A percentile compares a stretch with the other conserved stretches of the same genome.
phyloP scores from a whole-genome alignment of 2,888 invertebrate species.

The Athrips mouffetella region DNA sequence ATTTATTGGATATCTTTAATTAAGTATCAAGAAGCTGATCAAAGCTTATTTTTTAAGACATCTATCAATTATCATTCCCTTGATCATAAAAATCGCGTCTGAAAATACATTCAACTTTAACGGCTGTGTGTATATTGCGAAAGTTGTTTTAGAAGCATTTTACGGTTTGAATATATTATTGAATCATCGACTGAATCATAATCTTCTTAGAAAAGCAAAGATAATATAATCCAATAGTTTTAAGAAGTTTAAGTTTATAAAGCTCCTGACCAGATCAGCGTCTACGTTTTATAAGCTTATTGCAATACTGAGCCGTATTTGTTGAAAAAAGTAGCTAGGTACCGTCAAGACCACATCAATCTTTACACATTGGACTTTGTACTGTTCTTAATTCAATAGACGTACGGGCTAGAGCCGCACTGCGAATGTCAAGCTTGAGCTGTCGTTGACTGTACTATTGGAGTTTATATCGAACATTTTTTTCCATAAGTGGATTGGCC shows the following conservation, averaged over 20 bases:
- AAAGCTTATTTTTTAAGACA: neutral
- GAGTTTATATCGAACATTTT: neutral
- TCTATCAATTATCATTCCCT: neutral
- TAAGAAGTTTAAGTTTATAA: too few relatives aligned
- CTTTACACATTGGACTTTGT: too few relatives aligned
- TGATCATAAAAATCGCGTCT: neutral
- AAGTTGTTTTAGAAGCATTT: neutral
- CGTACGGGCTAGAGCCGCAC: neutral
- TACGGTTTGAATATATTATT: neutral
- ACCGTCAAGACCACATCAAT: too few relatives aligned
- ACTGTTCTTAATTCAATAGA: too few relatives aligned
- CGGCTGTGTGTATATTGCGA: neutral
- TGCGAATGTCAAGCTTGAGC: too few relatives aligned
- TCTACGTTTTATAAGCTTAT: too few relatives aligned
- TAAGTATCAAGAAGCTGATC: neutral
- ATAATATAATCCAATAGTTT: too few relatives aligned
- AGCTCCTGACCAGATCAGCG: too few relatives aligned
- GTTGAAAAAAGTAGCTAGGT: too few relatives aligned
- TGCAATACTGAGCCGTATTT: too few relatives aligned
- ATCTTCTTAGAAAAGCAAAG: too few relatives aligned
- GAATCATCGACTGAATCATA: neutral
- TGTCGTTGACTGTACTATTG: too few relatives aligned
- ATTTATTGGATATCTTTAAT: neutral
- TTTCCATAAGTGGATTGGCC: conserved; percentile 3
- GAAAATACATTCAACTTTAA: neutral